Conservation (phyloP, 2,113 vertebrate species). For the Cyprinodon brontotheroides region DNA sequence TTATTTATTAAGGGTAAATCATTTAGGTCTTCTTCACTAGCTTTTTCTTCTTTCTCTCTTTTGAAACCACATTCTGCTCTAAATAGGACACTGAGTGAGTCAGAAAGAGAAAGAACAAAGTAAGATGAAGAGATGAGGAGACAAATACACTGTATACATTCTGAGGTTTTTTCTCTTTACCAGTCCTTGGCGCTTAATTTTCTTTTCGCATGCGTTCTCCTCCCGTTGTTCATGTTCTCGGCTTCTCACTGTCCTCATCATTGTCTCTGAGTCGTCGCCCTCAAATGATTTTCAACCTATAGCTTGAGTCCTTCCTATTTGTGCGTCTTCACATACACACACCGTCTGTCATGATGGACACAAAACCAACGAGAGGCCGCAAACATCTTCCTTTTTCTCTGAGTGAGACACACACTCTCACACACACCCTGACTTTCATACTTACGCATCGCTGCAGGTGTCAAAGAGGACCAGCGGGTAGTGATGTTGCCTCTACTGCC, state of each 20-base stretch:
- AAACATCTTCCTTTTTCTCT: conserved; percentile 3
- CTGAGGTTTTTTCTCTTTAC: conserved; percentile 55
- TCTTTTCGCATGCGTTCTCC: conserved; percentile 47
- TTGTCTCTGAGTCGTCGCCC: conserved; percentile 23
- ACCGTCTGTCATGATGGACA: conserved; percentile 1
- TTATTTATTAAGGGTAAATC: not conserved
- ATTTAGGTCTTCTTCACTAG: not conserved
- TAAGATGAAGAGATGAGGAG: conserved; percentile 40
- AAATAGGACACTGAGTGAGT: conserved; percentile 66
- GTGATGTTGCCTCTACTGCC: conserved; percentile 64
- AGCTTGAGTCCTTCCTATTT: conserved; percentile 26
- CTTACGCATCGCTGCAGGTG: conserved; percentile 67
- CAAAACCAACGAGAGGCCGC: conserved; percentile 6
- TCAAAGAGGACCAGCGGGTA: conserved; percentile 58
- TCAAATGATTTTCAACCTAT: conserved; percentile 18
- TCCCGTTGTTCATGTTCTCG: conserved; percentile 39
- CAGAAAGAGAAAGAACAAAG: conserved; percentile 44
- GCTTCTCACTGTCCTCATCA: conserved; percentile 35
- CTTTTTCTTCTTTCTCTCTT: conserved; percentile 32
- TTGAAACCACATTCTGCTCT: conserved; percentile 57
- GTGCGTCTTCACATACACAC: conserved; percentile 1
- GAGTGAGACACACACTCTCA: not conserved
- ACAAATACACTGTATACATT: conserved; percentile 53
- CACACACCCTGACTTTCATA: conserved; percentile 21
- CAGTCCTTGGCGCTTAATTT: conserved; percentile 52